phyloP scores from a whole-genome alignment of 2,113 vertebrate genomes.

The cat (Felis catus) region F.catus_Fca126_mat1.0 CM031412.1:230172501-230173000 shows the following conservation, averaged over 20 bases:
- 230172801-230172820: neutral
- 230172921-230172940: no score
- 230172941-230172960: no score
- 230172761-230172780: neutral
- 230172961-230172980: no score
- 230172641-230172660: neutral
- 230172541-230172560: neutral
- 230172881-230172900: no score
- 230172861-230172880: neutral
- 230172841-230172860: neutral
- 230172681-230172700: neutral
- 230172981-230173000: no score
- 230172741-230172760: neutral
- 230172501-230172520: neutral
- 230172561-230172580: neutral
- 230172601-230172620: neutral
- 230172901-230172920: no score
- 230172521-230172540: neutral
- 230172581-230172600: neutral
- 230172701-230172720: neutral
- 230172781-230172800: neutral
- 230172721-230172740: rapidly evolving
- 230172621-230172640: neutral
- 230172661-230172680: neutral
- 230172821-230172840: neutral